phyloP scores from a whole-genome alignment of 1,140 invertebrate species.

The Polypedilum pembai region DNA sequence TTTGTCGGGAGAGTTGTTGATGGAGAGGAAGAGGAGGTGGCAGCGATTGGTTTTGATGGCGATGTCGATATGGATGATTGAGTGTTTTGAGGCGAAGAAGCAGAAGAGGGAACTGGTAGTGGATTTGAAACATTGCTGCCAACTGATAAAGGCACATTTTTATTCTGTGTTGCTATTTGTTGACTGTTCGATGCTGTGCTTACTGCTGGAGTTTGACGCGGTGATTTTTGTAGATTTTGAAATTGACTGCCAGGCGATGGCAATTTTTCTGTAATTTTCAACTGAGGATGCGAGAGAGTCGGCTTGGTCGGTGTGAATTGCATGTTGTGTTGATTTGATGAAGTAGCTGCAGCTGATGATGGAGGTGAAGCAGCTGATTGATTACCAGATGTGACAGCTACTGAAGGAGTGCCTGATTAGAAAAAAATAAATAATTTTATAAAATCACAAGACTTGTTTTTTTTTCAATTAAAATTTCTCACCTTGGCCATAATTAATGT shows the following conservation, averaged over 20 bases:
- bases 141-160: not conserved
- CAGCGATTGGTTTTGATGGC: not conserved
- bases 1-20: too few relatives aligned
- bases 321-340: not conserved
- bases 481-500: too few relatives aligned
- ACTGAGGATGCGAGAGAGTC: not conserved
- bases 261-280: constrained; percentile 9
- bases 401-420: too few relatives aligned
- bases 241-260: not conserved
- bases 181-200: not conserved
- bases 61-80: not conserved
- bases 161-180: not conserved
- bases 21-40: not conserved
- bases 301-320: not conserved
- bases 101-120: too few relatives aligned
- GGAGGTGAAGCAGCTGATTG: too few relatives aligned
- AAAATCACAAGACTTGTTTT: too few relatives aligned
- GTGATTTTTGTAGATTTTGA: not conserved
- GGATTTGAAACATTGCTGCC: not conserved
- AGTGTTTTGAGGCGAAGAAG: not conserved
- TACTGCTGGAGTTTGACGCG: not conserved
- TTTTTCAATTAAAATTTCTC: too few relatives aligned
- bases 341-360: not conserved
- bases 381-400: too few relatives aligned
- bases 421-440: too few relatives aligned